A percentile compares a stretch with the other conserved stretches of the same genome.
phyloP scores from a whole-genome alignment of 1,140 invertebrate species.

The Argopecten irradians region DNA sequence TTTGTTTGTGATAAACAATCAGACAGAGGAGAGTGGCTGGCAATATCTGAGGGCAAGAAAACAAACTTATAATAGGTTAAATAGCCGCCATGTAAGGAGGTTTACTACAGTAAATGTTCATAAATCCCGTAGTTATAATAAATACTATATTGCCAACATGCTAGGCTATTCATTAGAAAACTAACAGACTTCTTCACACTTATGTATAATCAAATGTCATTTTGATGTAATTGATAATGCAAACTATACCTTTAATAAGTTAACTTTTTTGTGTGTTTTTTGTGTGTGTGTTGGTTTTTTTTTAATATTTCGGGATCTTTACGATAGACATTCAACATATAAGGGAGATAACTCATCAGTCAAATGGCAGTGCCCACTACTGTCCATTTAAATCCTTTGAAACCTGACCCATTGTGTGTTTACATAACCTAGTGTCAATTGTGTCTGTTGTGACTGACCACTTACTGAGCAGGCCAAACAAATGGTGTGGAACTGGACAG shows the following conservation, averaged over 20 bases:
- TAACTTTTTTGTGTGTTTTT: too few species aligned
- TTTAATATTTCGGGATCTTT: neutral
- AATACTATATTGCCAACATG: too few species aligned
- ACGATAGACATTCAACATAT: neutral
- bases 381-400: neutral
- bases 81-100: neutral
- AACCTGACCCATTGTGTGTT: slow-evolving; percentile 3
- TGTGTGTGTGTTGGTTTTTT: too few species aligned
- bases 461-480: neutral
- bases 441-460: neutral
- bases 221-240: neutral
- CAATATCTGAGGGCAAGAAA: neutral
- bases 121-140: too few species aligned
- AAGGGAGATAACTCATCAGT: neutral
- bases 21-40: neutral
- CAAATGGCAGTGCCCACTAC: neutral
- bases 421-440: neutral
- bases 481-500: neutral
- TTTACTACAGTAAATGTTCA: neutral
- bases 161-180: too few species aligned
- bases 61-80: neutral
- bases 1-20: neutral
- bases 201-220: neutral
- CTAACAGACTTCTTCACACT: neutral
- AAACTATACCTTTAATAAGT: too few species aligned